These are phyloP conservation scores for Willowsia nigromaculata DNA, from an alignment of 2,888 invertebrate species.

Conservation along the genomic window DNA sequence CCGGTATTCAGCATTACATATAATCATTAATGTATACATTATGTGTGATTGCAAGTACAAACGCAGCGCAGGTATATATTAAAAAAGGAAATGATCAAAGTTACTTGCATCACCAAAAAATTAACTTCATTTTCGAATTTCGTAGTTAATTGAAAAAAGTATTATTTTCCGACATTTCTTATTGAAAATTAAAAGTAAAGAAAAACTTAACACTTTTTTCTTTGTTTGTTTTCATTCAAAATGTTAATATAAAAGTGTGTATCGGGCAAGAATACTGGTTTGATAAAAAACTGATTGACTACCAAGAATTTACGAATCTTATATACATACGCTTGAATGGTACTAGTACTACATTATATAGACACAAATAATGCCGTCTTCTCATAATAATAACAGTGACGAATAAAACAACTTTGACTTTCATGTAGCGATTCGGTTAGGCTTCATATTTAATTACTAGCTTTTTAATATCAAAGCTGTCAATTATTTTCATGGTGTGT, in stretches of 20 bases:
- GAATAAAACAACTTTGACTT: not conserved
- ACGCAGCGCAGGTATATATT: too few relatives aligned
- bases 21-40: too few relatives aligned
- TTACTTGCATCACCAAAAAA: too few relatives aligned
- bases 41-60: too few relatives aligned
- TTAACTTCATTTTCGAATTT: too few relatives aligned
- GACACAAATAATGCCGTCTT: not conserved
- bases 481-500: slow-evolving; percentile 52
- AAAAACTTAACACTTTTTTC: not conserved
- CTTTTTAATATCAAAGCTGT: slow-evolving; percentile 33
- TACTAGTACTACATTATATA: too few relatives aligned
- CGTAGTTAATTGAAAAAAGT: too few relatives aligned
- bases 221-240: slow-evolving; percentile 1
- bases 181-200: too few relatives aligned
- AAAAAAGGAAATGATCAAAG: too few relatives aligned
- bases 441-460: slow-evolving; percentile 59
- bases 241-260: not conserved
- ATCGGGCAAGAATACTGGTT: slow-evolving; percentile 48
- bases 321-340: not conserved
- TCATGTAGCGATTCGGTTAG: not conserved
- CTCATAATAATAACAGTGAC: not conserved
- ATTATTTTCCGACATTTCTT: too few relatives aligned
- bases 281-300: slow-evolving; percentile 38
- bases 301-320: slow-evolving; percentile 30
- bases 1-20: too few relatives aligned